A percentile compares a stretch with the other conserved stretches of the same genome.
These are phyloP conservation scores for Odontocolon sp. DNA, from an alignment of 2,888 invertebrate species.

Conservation along the genomic window DNA sequence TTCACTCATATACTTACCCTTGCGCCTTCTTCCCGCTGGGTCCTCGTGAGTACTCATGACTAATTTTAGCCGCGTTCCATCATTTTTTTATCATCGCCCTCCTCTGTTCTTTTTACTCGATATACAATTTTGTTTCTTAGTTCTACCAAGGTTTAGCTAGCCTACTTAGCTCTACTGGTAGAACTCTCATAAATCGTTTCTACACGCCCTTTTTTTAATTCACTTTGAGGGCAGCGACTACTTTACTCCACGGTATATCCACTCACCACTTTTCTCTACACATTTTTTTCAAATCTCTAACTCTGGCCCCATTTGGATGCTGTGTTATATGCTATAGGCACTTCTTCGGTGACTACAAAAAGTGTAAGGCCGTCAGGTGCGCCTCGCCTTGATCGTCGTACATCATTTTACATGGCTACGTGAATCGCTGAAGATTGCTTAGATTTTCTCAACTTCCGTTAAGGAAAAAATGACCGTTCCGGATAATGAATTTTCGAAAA, in stretches of 20 bases:
- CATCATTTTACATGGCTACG: conserved; percentile 36
- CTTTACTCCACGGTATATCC: conserved; percentile 12
- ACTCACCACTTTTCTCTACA: conserved; percentile 32
- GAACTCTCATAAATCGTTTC: conserved; percentile 51
- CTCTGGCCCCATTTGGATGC: neutral
- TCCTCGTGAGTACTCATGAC: conserved; percentile 40
- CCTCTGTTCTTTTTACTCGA: conserved; percentile 32
- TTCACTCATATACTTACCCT: neutral
- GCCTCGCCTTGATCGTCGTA: conserved; percentile 15
- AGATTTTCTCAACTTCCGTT: conserved; percentile 45
- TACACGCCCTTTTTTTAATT: conserved; percentile 36
- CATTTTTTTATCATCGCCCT: conserved; percentile 34
- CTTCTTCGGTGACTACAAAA: conserved; percentile 26
- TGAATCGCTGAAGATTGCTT: conserved; percentile 28
- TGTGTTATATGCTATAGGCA: neutral
- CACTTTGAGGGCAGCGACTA: conserved; percentile 4
- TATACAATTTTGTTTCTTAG: conserved; percentile 33
- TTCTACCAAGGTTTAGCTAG: conserved; percentile 20
- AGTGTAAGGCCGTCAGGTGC: conserved; percentile 51
- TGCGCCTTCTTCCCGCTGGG: conserved; percentile 17
- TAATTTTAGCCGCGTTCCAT: conserved; percentile 56
- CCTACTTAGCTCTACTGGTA: conserved; percentile 8
- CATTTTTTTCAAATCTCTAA: conserved; percentile 10
- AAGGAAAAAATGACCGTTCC: neutral
- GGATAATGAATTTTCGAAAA: too few species aligned